These are phyloP conservation scores for Microplitis manilae DNA, from an alignment of 2,888 invertebrate species.

Conservation along the genomic window DNA sequence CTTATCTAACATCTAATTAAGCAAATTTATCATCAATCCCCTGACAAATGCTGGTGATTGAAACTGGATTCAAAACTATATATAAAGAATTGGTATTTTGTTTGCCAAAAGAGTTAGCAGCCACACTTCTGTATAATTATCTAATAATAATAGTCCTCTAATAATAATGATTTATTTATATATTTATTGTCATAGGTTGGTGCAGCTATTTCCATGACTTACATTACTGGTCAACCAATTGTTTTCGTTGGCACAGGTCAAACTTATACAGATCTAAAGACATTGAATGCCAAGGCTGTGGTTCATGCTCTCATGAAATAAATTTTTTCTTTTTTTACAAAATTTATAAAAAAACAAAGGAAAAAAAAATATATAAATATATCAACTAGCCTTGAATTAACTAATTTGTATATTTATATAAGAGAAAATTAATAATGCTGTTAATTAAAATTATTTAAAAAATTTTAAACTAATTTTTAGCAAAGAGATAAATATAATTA, in stretches of 20 bases:
- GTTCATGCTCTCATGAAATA: slow-evolving; percentile 96
- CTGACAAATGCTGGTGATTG: no score
- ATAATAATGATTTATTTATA: background rate
- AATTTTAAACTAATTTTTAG: slow-evolving; percentile 30
- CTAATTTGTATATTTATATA: slow-evolving; percentile 31
- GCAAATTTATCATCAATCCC: no score
- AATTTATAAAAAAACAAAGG: slow-evolving; percentile 12
- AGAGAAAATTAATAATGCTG: slow-evolving; percentile 16
- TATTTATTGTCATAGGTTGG: slow-evolving; percentile 78
- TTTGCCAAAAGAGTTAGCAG: no score
- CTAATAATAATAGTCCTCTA: background rate
- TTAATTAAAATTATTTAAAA: slow-evolving; percentile 33
- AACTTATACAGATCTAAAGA: slow-evolving; percentile 98
- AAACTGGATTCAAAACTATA: no score
- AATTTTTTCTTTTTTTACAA: slow-evolving; percentile 56
- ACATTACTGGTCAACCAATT: slow-evolving; percentile 99
- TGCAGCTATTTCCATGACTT: slow-evolving; percentile 99
- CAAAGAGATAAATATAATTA: slow-evolving; percentile 3
- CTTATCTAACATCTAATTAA: no score
- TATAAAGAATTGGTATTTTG: no score
- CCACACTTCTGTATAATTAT: no score
- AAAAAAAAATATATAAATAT: slow-evolving; percentile 7
- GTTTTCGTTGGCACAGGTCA: slow-evolving; percentile 99
- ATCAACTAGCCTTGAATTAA: background rate
- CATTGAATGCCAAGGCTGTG: slow-evolving; percentile 95